Evolutionary conservation across 2,888 invertebrate genomes (phyloP).

Genomic region (Schrankia costaestrigalis): DNA sequence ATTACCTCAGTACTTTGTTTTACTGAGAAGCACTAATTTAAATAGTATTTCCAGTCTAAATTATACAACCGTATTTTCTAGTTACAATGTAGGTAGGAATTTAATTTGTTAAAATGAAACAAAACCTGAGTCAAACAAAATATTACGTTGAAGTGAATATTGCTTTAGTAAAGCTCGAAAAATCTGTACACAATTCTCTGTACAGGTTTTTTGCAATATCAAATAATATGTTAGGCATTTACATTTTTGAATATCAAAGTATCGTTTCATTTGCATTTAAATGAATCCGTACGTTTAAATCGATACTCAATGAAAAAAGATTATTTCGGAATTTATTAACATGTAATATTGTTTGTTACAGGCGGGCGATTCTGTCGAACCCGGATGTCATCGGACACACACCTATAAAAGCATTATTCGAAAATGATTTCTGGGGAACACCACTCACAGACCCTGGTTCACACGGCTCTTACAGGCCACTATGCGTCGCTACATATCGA

Average conservation of each 20-base stretch:
- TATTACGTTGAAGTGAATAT: too few relatives aligned
- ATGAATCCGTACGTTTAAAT: conserved; percentile 9
- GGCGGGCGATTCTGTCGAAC: conserved; percentile 97
- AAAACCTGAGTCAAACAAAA: too few relatives aligned
- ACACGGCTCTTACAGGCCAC: conserved; percentile 97
- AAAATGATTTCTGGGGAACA: conserved; percentile 99
- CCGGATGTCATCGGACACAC: conserved; percentile 93
- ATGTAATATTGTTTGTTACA: conserved; percentile 73
- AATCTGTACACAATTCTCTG: too few relatives aligned
- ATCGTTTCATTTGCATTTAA: conserved; percentile 18
- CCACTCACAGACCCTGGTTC: conserved; percentile 95
- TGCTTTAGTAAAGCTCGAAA: too few relatives aligned
- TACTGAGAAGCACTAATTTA: too few relatives aligned
- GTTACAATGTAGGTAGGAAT: too few relatives aligned
- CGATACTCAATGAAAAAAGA: too few relatives aligned
- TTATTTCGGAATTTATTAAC: conserved; percentile 4
- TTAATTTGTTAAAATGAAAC: too few relatives aligned
- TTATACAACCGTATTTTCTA: too few relatives aligned
- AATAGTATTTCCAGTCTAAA: too few relatives aligned
- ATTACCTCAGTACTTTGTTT: too few relatives aligned
- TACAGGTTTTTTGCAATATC: too few relatives aligned
- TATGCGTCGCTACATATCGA: conserved; percentile 93
- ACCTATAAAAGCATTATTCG: conserved; percentile 89
- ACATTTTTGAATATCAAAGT: conserved; percentile 20
- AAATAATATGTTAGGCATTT: conserved; percentile 11